Base-by-base conservation (phyloP, 2,888 invertebrate genomes). In the Exocentrus adspersus region DNA sequence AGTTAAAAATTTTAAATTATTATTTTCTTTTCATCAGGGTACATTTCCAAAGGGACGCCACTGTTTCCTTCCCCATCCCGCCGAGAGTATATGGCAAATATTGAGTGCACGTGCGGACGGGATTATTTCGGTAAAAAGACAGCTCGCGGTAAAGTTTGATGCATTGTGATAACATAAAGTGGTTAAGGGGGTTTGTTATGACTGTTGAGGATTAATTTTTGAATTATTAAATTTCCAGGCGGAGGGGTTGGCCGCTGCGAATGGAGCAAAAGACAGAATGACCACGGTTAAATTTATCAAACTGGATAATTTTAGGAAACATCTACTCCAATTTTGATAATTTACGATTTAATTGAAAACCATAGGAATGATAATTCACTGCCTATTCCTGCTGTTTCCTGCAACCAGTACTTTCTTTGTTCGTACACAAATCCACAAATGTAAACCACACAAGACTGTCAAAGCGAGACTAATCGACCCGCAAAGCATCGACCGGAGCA, bases 171-270 rank as follows among this genome's bases (percentile, higher is more conserved):
- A 77, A 76, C 76, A 72, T 71, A 76, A 77, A 78, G 78, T 77
- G 78, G 77, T 76, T 77, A 74, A 71, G 68, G 75, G 76, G 78
- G 75, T 77, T 78, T 78, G 78, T 78, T 78, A 78, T 78, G 78
- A 78, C 78, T 76, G 75, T 64, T 65, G 74, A 68, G 78, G 78
- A 77, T 78, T 78, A 78, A 78, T 78, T 78, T 77, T 77, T 78
- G 77, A 77, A 78, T 77, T 78, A 78, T 78, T 77, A 78, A 78
- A 78, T 78, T 76, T 75, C 70, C 68, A 62, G 67, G 28, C 16
- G 42, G 60, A 46, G 62, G 62, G 52, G 59, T 59, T n/a, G 16
- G 59, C 41, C 12, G 14, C 54, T 19, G 10, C 17, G 16, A 48
- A 9, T 37, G 57, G n/a, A 12, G n/a, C 52, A 16, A 57, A 45